phyloP scores from a whole-genome alignment of 2,113 vertebrate species.

The Eurystomus gularis region DNA sequence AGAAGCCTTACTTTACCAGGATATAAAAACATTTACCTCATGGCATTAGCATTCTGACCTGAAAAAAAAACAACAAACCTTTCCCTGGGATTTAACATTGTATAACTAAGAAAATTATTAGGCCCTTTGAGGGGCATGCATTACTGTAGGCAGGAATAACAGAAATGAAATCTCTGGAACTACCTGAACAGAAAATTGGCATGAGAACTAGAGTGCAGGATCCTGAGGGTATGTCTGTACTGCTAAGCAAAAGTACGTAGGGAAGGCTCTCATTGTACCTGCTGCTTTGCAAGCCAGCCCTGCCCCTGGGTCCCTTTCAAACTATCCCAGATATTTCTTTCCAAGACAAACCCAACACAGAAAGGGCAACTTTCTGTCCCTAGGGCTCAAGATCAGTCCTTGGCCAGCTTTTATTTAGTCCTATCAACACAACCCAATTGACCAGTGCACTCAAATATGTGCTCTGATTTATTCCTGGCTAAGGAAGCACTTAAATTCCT shows the following conservation, averaged over 20 bases:
- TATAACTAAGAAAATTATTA: background rate
- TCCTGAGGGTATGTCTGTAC: background rate
- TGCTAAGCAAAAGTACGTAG: rapidly evolving
- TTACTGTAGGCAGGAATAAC: background rate
- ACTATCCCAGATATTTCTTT: constrained; percentile 54
- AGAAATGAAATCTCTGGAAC: background rate
- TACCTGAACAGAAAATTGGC: background rate
- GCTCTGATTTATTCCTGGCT: background rate
- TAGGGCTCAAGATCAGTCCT: background rate
- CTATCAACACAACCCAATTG: background rate
- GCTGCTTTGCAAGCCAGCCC: background rate
- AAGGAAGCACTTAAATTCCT: background rate
- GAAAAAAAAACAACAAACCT: background rate
- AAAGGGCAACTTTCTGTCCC: background rate
- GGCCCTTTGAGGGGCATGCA: background rate
- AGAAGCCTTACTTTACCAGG: background rate
- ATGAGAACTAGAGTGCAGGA: background rate
- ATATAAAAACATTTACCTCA: background rate
- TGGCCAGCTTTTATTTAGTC: background rate
- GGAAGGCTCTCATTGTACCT: background rate
- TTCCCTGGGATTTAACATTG: background rate
- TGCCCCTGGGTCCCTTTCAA: background rate
- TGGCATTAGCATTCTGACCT: background rate
- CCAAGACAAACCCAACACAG: constrained; percentile 2
- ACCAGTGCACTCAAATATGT: background rate